Percentiles rank a stretch among this genome's conserved stretches.
Conservation (phyloP, 2,888 invertebrate species). For the Panorpa germanica region DNA sequence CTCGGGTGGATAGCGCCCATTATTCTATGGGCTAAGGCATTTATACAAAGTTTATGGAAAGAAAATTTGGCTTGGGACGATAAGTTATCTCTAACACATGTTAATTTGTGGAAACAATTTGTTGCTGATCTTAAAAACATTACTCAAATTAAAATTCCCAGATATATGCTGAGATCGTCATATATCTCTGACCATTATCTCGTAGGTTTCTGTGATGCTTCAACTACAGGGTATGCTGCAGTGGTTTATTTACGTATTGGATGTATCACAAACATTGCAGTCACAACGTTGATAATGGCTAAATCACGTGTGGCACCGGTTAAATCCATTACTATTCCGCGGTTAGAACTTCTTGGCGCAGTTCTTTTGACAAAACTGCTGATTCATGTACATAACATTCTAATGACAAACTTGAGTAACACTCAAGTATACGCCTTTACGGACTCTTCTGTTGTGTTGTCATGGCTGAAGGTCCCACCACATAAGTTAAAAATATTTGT, state of each 20-base stretch:
- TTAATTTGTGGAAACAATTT: constrained; percentile 9
- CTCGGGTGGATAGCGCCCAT: constrained; percentile 12
- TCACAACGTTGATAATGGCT: constrained; percentile 12
- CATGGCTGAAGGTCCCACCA: constrained; percentile 12
- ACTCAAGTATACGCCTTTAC: constrained; percentile 13
- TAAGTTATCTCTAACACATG: constrained; percentile 11
- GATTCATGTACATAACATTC: constrained; percentile 10
- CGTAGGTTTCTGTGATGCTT: constrained; percentile 14
- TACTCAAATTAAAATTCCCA: constrained; percentile 6
- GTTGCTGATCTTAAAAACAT: background rate
- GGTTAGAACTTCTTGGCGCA: constrained; percentile 15
- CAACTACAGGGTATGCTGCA: constrained; percentile 11
- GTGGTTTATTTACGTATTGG: constrained; percentile 13
- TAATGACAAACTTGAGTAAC: constrained; percentile 11
- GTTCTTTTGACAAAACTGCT: constrained; percentile 13
- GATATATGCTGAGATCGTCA: too few species aligned
- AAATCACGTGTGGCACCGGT: constrained; percentile 15
- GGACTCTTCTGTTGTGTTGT: constrained; percentile 14
- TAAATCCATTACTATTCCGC: constrained; percentile 14
- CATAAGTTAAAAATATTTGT: constrained; percentile 13
- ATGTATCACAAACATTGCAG: constrained; percentile 7
- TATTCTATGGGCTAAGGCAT: constrained; percentile 12
- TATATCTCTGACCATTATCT: constrained; percentile 10
- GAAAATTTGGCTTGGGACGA: constrained; percentile 14
- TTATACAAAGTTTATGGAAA: constrained; percentile 14